A percentile compares a stretch with the other conserved stretches of the same genome.
phyloP scores from a whole-genome alignment of 2,888 invertebrate genomes.

The Thereva nobilitata region DNA sequence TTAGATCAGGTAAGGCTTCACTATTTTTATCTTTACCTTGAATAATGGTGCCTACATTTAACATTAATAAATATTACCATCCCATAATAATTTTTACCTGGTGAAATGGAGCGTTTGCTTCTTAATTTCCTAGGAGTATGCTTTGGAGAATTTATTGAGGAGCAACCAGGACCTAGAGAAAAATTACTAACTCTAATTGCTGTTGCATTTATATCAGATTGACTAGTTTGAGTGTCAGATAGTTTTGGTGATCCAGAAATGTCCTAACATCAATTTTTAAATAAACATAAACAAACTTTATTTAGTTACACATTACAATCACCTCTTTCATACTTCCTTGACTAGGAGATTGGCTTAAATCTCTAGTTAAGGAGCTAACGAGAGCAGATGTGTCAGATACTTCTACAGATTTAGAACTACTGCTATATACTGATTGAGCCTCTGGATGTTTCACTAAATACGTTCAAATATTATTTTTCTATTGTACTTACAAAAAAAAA shows the following conservation, averaged over 20 bases:
- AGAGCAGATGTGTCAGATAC: slow-evolving; percentile 66
- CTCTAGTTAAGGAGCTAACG: slow-evolving; percentile 66
- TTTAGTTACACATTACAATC: not conserved
- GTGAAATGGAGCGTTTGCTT: slow-evolving; percentile 36
- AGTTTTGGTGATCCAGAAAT: slow-evolving; percentile 39
- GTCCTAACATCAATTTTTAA: slow-evolving; percentile 29
- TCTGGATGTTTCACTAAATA: slow-evolving; percentile 38
- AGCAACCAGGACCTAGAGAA: slow-evolving; percentile 57
- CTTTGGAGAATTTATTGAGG: slow-evolving; percentile 53
- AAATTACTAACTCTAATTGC: slow-evolving; percentile 57
- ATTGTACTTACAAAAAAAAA: not conserved
- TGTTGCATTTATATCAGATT: slow-evolving; percentile 50
- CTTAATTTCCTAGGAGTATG: slow-evolving; percentile 49
- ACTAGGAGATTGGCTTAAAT: slow-evolving; percentile 65
- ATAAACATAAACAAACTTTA: slow-evolving; percentile 1
- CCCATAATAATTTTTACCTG: not conserved
- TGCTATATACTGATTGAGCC: slow-evolving; percentile 46
- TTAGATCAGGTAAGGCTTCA: slow-evolving; percentile 18
- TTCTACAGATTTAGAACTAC: slow-evolving; percentile 47
- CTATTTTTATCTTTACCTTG: slow-evolving; percentile 11
- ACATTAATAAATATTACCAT: not conserved
- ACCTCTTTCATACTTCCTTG: slow-evolving; percentile 51
- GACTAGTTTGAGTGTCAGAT: slow-evolving; percentile 48
- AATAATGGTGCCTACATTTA: slow-evolving; percentile 6
- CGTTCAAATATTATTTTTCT: not conserved